These are phyloP conservation scores for Calcarius ornatus DNA, from an alignment of 2,113 vertebrate genomes.

Conservation along the genomic window DNA sequence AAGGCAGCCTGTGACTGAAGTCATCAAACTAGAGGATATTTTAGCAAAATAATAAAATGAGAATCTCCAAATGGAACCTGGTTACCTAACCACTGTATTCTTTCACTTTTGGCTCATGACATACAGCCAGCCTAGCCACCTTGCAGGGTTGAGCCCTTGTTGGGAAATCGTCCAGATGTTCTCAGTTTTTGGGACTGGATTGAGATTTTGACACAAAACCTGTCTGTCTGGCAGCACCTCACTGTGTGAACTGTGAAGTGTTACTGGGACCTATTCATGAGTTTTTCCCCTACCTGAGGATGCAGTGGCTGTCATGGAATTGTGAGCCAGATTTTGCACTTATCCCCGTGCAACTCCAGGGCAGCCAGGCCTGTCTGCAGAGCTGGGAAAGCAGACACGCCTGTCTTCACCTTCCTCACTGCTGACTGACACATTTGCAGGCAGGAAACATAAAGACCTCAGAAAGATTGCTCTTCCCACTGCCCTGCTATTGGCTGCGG, in stretches of 20 bases:
- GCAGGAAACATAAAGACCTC: not conserved
- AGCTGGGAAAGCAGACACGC: not conserved
- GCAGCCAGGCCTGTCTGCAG: not conserved
- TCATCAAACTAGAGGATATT: not conserved
- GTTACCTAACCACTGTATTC: not conserved
- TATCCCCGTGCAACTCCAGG: not conserved
- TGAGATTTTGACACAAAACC: not conserved
- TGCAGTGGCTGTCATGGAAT: rapidly evolving
- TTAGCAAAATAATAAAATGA: not conserved
- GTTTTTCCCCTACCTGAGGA: not conserved
- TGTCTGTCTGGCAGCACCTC: not conserved
- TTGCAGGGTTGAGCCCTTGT: not conserved
- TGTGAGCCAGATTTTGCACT: rapidly evolving
- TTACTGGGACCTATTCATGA: not conserved
- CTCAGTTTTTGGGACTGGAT: not conserved
- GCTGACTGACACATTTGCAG: not conserved
- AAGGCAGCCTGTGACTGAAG: not conserved
- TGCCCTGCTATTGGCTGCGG: not conserved
- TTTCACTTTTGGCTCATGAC: not conserved
- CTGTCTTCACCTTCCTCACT: not conserved
- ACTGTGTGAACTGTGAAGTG: not conserved
- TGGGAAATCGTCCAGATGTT: not conserved
- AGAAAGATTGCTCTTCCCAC: not conserved
- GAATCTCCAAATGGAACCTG: not conserved
- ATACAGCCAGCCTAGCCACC: not conserved